A percentile compares a stretch with the other conserved stretches of the same genome.
Evolutionary conservation across 1,140 invertebrate genomes (phyloP).

Genomic region (Dryas iulia): DNA sequence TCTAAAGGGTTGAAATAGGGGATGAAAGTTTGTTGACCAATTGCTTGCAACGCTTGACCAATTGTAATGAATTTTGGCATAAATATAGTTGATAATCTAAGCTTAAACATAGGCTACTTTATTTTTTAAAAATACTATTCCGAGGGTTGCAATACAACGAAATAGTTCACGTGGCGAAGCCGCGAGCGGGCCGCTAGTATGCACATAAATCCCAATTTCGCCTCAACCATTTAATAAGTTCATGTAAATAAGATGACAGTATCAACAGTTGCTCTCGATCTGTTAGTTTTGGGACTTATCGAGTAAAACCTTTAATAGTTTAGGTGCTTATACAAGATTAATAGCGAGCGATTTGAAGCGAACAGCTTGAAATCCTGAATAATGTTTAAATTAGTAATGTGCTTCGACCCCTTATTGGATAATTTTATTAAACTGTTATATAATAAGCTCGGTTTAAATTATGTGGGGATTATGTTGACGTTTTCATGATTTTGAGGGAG

Average conservation of each 20-base stretch:
- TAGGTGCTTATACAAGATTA: conserved; percentile 51
- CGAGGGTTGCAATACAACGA: no score
- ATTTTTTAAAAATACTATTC: no score
- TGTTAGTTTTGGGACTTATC: conserved; percentile 52
- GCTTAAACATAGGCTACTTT: no score
- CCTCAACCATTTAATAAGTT: neutral
- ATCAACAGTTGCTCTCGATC: conserved; percentile 49
- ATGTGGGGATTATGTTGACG: no score
- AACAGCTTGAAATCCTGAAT: conserved; percentile 27
- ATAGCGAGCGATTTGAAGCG: conserved; percentile 38
- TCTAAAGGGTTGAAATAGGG: no score
- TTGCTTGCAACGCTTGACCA: no score
- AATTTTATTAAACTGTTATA: neutral
- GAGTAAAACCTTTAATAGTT: conserved; percentile 54
- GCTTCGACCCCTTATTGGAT: neutral
- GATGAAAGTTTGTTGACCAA: no score
- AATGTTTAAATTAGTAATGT: conserved; percentile 27
- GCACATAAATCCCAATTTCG: neutral
- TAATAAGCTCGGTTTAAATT: neutral
- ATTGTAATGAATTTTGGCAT: no score
- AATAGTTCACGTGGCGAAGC: no score
- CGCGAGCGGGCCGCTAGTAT: neutral
- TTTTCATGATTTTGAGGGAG: no score
- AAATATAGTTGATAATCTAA: no score
- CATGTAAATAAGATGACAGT: conserved; percentile 33